Evolutionary conservation across 1,140 invertebrate species (phyloP), one percentile per base, ranked within the genome.

Genomic region (Aphelinus atriplicis): DNA sequence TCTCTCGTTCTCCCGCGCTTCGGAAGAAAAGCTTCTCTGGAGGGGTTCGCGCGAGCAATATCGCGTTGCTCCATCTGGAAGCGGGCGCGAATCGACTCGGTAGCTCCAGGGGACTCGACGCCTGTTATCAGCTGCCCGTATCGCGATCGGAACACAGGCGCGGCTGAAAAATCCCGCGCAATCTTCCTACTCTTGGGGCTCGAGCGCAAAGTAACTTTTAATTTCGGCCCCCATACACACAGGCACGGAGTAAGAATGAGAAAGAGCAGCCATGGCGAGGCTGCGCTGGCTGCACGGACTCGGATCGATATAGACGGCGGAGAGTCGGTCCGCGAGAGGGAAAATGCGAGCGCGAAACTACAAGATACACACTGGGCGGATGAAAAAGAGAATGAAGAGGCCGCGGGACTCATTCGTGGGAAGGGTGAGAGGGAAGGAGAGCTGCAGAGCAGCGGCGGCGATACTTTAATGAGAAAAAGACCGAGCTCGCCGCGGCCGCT

Each of bases 401-500:
- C 53, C 5, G 50, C 50, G 48, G 53, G 45, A 3, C 26, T 26
- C 50, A 56, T 53, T 26, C 2, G 58, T 26, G 1, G 58, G 55
- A 55, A 63, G 60, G 7, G n/a, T 3, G 26, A 1, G 47, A 53
- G 55, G 66, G 26, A 53, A 51, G 48, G 63, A 0, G 46, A 46
- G 46, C 62, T 47, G 55, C 51, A 5, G 71, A 73, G 64, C 55
- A 64, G 47, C 42, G 5, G 45, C 7, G 50, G 53, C 26, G 6
- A 67, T 68, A 66, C 57, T 48, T 70, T 70, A 70, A 75, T 75
- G 67, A 75, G 73, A 69, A 58, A 70, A 73, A 66, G 71, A 58
- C 53, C 2, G 62, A 51, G 43, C 26, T 42, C 42, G 43, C 55
- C 64, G 64, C 48, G 26, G 50, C 2, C 3, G 46, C 26, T 26